Conservation (phyloP, 2,797 vertebrate species). For the Ceryle rudis region DNA sequence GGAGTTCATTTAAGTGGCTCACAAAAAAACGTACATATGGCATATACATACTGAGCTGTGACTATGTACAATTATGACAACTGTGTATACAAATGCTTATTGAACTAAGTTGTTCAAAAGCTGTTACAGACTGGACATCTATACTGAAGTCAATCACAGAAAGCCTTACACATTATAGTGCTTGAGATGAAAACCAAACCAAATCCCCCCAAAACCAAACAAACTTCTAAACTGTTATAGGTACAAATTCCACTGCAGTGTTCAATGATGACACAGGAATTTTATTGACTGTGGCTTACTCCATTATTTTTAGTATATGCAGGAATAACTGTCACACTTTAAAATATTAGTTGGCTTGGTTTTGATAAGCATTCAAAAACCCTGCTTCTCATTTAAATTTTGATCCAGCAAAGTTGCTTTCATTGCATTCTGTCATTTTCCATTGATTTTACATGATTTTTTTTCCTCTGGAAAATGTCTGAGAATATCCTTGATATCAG, state of each 20-base stretch:
- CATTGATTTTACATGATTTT: not conserved
- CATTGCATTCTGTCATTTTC: slow-evolving; percentile 47
- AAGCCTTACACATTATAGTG: not conserved
- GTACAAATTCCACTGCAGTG: not conserved
- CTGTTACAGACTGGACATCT: not conserved
- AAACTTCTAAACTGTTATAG: not conserved
- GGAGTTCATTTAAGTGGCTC: not conserved
- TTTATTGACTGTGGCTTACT: not conserved
- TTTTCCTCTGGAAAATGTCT: not conserved
- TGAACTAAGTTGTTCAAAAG: not conserved
- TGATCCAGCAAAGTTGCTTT: slow-evolving; percentile 40
- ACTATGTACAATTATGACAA: not conserved
- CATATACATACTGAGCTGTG: not conserved
- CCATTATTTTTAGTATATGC: not conserved
- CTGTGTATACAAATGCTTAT: not conserved
- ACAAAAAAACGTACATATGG: not conserved
- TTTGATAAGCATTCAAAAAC: slow-evolving; percentile 33
- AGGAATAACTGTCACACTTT: not conserved
- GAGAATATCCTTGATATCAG: slow-evolving; percentile 33
- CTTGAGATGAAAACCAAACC: not conserved
- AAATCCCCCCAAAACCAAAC: not conserved
- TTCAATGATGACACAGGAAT: not conserved
- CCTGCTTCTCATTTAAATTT: slow-evolving; percentile 25
- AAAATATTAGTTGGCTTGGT: not conserved
- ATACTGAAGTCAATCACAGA: not conserved